Conservation (phyloP, 2,888 invertebrate genomes). For the Tenthredo notha region DNA sequence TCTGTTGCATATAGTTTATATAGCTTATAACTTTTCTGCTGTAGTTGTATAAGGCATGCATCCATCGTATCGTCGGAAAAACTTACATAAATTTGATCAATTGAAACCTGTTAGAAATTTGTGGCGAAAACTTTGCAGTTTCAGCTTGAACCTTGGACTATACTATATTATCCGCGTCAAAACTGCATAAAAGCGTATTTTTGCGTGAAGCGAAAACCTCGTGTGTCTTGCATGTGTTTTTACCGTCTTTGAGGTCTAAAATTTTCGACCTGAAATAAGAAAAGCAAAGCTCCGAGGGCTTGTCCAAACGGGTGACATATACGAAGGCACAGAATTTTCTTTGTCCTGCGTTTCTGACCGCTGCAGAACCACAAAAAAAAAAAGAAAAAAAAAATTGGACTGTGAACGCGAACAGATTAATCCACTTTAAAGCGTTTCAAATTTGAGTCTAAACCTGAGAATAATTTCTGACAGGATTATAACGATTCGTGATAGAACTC, state of each 20-base stretch:
- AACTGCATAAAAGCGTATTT: not conserved
- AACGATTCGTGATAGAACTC: not conserved
- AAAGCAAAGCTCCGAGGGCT: constrained; percentile 6
- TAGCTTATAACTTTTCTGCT: not conserved
- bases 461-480: not conserved
- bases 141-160: not conserved
- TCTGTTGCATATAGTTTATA: not conserved
- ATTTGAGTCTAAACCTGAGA: not conserved
- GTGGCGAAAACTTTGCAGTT: not conserved
- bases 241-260: constrained; percentile 10
- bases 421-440: not conserved
- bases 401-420: not conserved
- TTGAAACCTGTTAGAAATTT: not conserved
- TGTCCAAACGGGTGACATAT: not conserved
- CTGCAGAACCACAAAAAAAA: not conserved
- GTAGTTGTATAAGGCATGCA: too few species aligned
- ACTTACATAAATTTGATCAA: not conserved
- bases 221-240: constrained; percentile 16
- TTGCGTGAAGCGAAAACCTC: not conserved
- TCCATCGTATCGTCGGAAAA: not conserved
- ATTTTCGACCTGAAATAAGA: constrained; percentile 26
- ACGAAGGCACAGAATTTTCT: not conserved
- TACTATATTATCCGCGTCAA: not conserved
- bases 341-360: constrained; percentile 31
- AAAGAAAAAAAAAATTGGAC: not conserved